Percentiles rank a stretch among this genome's conserved stretches.
These are phyloP conservation scores for Listrodromus nycthemerus DNA, from an alignment of 2,888 invertebrate species.

Conservation along the genomic window DNA sequence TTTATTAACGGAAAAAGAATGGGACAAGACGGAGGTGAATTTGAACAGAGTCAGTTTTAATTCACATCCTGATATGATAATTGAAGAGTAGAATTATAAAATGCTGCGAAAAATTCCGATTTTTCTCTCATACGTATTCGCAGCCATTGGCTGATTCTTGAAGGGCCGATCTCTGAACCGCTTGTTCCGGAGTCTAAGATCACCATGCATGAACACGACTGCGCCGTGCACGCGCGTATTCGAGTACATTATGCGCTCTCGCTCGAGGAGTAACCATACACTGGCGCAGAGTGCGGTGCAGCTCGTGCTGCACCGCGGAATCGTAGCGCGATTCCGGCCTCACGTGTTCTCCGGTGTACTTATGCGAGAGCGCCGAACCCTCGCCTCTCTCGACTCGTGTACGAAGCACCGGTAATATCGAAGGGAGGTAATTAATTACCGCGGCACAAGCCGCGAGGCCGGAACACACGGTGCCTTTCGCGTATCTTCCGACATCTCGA, in stretches of 20 bases:
- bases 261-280: constrained; percentile 23
- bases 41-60: background rate
- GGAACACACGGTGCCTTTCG: constrained; percentile 67
- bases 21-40: background rate
- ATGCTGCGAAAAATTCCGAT: background rate
- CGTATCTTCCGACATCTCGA: constrained; percentile 78
- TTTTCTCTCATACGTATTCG: too few species aligned
- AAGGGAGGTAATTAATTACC: constrained; percentile 78
- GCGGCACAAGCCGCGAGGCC: constrained; percentile 50
- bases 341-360: constrained; percentile 27
- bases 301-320: constrained; percentile 21
- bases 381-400: constrained; percentile 17
- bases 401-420: constrained; percentile 72
- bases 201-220: constrained; percentile 14
- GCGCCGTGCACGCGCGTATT: constrained; percentile 10
- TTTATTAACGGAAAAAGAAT: too few species aligned
- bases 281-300: constrained; percentile 6
- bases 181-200: background rate
- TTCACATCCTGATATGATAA: too few species aligned
- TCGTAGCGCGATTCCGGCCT: constrained; percentile 13
- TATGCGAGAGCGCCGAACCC: constrained; percentile 36
- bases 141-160: background rate
- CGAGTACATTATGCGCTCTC: constrained; percentile 39
- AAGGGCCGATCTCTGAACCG: constrained; percentile 12
- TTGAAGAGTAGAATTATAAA: background rate